Evolutionary conservation across 1,140 invertebrate species (phyloP).

Genomic region (Lamellibrachia luymesi): DNA sequence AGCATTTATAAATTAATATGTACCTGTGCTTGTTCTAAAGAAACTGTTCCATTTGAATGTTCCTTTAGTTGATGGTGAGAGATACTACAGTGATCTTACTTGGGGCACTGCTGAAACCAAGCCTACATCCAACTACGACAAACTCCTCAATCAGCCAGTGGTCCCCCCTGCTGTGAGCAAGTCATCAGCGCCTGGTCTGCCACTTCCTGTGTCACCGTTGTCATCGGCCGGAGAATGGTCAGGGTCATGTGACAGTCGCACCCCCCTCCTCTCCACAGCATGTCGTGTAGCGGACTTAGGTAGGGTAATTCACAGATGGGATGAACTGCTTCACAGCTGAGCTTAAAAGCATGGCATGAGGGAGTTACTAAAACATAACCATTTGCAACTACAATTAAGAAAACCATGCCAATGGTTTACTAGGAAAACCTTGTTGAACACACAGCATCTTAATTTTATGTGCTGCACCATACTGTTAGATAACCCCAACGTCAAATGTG

Average conservation of each 20-base stretch:
- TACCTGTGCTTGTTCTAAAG: background rate
- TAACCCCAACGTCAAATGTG: no score
- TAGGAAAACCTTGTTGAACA: no score
- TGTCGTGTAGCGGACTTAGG: background rate
- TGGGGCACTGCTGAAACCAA: background rate
- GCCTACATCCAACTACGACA: background rate
- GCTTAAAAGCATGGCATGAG: no score
- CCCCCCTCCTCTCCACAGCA: background rate
- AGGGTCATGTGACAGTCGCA: background rate
- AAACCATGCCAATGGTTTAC: no score
- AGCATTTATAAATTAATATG: no score
- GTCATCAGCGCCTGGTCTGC: background rate
- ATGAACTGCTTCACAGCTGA: no score
- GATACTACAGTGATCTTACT: background rate
- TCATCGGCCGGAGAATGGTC: background rate
- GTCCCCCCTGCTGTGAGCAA: background rate
- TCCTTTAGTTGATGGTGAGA: background rate
- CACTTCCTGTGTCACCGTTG: background rate
- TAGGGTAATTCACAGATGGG: background rate
- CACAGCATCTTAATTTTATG: no score
- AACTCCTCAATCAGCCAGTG: background rate
- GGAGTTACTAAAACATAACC: no score
- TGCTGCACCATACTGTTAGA: no score
- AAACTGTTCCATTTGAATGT: background rate
- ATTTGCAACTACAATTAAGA: no score